Evolutionary conservation across 2,113 vertebrate species (phyloP), one percentile per base, ranked within the genome.

Genomic region (Pogonocichla stellata): DNA sequence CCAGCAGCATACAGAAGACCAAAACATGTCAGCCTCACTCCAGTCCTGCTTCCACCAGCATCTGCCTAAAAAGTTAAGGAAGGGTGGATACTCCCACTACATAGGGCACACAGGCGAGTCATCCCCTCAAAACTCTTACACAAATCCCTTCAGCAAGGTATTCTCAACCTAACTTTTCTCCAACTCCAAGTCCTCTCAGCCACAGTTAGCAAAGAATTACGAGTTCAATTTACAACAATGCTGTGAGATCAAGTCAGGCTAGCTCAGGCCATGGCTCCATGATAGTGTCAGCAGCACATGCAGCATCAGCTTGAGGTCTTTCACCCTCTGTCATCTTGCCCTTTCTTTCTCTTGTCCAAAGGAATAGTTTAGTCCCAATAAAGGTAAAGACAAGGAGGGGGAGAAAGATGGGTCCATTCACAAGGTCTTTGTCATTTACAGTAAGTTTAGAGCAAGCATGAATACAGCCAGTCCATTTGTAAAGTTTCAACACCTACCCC

Each of bases 51-150:
- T 78, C 62, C 43, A 62, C 14, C 33, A 83, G 40, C 54, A 60
- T 19, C 64, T 78, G 50, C 50, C 82, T 19, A 18, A 53, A 60
- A 65, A 26, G 4, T 24, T 26, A 64, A 40, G 61, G 48, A 64
- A 45, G 12, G 0, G 0, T 2, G 34, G 51, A 16, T 50, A n/a
- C 13, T 3, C 5, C 19, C 19, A 24, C 19, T 31, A 64, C 0
- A 2, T 19, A 19, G 26, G 28, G 33, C 18, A 42, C 25, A 33
- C 36, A 47, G 23, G 47, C 11, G 5, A 83, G 58, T 31, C 5
- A 23, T 13, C 31, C 28, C n/a, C 45, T 38, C 50, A 53, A 22
- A 66, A 57, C 36, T 34, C 60, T 62, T 40, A 34, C 1, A 4
- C 17, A 84, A 69, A 74, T 78, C 8, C 24, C 16, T 67, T 81